A percentile compares a stretch with the other conserved stretches of the same genome.
Evolutionary conservation across 2,797 vertebrate genomes (phyloP).

Genomic region (Furcifer pardalis): DNA sequence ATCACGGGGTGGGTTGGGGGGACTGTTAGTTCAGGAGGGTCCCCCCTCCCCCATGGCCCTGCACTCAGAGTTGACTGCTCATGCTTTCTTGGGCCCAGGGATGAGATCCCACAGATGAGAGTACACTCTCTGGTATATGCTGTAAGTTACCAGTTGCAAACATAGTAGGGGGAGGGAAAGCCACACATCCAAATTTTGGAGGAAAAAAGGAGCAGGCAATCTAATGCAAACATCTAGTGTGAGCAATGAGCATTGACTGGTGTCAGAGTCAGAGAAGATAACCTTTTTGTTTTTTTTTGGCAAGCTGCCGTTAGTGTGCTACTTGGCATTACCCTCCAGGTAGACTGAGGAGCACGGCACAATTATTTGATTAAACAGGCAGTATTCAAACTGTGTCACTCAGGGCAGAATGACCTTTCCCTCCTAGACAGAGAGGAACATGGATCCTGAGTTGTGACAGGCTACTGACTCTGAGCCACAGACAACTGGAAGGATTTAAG

Average conservation of each 20-base stretch:
- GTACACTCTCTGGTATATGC: not conserved
- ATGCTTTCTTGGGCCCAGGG: not conserved
- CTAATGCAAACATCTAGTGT: not conserved
- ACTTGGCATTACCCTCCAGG: not conserved
- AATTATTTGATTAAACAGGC: not conserved
- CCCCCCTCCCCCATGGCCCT: not conserved
- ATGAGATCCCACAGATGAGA: not conserved
- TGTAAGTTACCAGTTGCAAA: not conserved
- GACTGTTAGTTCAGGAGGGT: no score
- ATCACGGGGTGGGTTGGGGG: no score
- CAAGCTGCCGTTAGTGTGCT: not conserved
- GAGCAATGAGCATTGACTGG: not conserved
- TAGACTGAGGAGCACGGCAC: not conserved
- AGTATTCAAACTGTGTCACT: not conserved
- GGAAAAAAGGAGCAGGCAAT: not conserved
- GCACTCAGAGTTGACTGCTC: not conserved
- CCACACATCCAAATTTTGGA: not conserved
- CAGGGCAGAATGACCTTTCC: not conserved
- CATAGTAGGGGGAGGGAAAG: not conserved
- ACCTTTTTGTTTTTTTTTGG: not conserved
- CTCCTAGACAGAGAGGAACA: not conserved
- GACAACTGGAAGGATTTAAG: constrained; percentile 66
- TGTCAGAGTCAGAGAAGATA: not conserved
- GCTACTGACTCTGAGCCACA: constrained; percentile 61
- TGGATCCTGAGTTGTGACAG: constrained; percentile 52